These are phyloP conservation scores for Pomacea canaliculata DNA, from an alignment of 2,888 invertebrate genomes.

Conservation along the genomic window DNA sequence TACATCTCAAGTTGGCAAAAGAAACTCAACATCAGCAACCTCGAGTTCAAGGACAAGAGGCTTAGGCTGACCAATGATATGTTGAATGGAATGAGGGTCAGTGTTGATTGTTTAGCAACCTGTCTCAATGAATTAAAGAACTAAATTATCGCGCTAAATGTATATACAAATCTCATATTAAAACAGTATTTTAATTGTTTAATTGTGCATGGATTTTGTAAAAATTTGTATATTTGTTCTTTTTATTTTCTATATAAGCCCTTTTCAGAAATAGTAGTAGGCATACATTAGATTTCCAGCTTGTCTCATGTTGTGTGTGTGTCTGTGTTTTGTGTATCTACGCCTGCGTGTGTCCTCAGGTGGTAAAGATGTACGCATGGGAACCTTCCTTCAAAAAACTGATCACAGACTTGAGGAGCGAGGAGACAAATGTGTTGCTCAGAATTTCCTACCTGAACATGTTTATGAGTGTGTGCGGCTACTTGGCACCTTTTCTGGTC, in stretches of 20 bases:
- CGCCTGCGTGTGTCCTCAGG: slow-evolving; percentile 42
- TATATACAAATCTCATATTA: no score
- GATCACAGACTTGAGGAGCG: slow-evolving; percentile 85
- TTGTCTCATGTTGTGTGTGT: no score
- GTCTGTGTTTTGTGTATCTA: no score
- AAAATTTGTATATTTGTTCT: no score
- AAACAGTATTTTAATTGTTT: no score
- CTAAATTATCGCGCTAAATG: no score
- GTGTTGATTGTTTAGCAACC: neutral
- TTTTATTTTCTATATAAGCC: no score
- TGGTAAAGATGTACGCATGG: slow-evolving; percentile 92
- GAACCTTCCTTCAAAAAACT: slow-evolving; percentile 92
- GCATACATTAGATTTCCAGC: no score
- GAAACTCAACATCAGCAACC: slow-evolving; percentile 48
- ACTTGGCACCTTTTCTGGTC: slow-evolving; percentile 93
- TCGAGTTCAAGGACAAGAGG: slow-evolving; percentile 61
- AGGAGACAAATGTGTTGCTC: slow-evolving; percentile 88
- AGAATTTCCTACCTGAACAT: slow-evolving; percentile 81
- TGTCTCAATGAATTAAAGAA: no score
- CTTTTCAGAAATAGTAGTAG: no score
- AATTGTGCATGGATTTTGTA: no score
- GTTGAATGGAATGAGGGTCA: slow-evolving; percentile 68
- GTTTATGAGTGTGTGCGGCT: slow-evolving; percentile 90
- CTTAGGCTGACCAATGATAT: slow-evolving; percentile 67
- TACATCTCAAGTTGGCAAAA: slow-evolving; percentile 77